Base-by-base conservation (phyloP, 1,140 invertebrate genomes). In the Hylyphantes graminicola region DNA sequence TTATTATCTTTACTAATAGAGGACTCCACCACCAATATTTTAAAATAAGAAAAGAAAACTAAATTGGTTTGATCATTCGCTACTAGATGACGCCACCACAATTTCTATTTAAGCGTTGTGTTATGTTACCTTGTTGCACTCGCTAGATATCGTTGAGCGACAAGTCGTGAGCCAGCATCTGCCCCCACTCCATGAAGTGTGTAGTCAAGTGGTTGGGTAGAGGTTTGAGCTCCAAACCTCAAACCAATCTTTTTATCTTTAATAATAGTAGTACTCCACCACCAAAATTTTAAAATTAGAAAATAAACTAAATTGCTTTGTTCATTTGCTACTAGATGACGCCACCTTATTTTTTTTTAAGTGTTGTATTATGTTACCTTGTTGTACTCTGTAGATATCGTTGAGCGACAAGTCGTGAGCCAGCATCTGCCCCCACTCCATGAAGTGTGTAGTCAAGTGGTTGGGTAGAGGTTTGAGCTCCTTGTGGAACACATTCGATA, bases 361-460 rank as follows among this genome's bases (percentile, higher is more conserved):
- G n/a, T n/a, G n/a, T n/a, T n/a, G 35, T 35, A 35, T 35, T 35
- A 35, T 35, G 35, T 35, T 35, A 35, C 35, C 35, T 35, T 35
- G 35, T 5, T 35, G 35, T 5, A 35, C 61, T 19, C 64, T 75
- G n/a, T 68, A 84, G 8, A 84, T 65, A 35, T 84, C 81, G 17
- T 84, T 84, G 12, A 86, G 75, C 4, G 85, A 70, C 19, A 84
- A 73, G 86, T 93, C 92, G 85, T 93, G 92, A 2, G 92, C 91
- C 10, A 93, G 76, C 74, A 92, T 89, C 87, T 93, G 92, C 0
- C 92, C 92, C 91, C 92, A 93, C 80, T 92, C 90, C 91, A 92
- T 91, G 9, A 91, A 86, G 10, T 89, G 85, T 17, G 89, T 89
- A 12, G 81, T 84, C 15, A 84, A 50, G n/a, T 87, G 86, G n/a